These are phyloP conservation scores for Xerus inauris DNA, from an alignment of 2,113 vertebrate genomes.

Conservation along the genomic window DNA sequence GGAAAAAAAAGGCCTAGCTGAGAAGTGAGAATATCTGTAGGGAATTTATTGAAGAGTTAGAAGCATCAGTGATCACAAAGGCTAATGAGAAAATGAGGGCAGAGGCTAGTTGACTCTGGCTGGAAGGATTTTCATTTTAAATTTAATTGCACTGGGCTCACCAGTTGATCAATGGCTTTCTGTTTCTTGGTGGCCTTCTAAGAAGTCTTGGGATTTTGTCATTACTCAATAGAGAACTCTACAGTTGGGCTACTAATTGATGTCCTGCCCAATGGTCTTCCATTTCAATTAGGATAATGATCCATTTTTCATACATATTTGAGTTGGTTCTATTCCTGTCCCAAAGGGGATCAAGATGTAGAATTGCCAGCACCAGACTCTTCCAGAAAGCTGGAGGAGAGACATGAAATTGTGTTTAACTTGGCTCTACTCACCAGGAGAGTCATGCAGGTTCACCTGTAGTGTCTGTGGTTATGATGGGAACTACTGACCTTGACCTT, in stretches of 20 bases:
- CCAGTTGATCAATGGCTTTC: constrained; percentile 3
- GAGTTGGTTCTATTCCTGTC: neutral
- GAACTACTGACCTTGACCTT: neutral
- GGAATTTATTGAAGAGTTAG: constrained; percentile 6
- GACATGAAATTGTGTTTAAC: neutral
- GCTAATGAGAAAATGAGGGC: neutral
- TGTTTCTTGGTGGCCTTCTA: neutral
- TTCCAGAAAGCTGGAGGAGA: constrained; percentile 22
- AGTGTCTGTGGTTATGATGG: neutral
- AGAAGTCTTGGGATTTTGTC: constrained; percentile 47
- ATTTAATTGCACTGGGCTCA: constrained; percentile 23
- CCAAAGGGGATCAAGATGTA: constrained; percentile 1
- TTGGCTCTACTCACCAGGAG: neutral
- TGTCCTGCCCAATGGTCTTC: neutral
- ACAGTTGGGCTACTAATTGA: neutral
- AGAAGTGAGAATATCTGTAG: neutral
- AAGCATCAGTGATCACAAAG: neutral
- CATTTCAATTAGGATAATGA: constrained; percentile 1
- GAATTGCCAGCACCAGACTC: neutral
- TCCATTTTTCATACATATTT: neutral
- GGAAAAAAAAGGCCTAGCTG: neutral
- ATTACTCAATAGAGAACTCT: constrained; percentile 43
- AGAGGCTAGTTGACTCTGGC: neutral
- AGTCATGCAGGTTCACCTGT: neutral
- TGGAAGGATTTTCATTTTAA: constrained; percentile 8